These are phyloP conservation scores for Geopemphigus sp. DNA, from an alignment of 1,140 invertebrate species.

Conservation along the genomic window DNA sequence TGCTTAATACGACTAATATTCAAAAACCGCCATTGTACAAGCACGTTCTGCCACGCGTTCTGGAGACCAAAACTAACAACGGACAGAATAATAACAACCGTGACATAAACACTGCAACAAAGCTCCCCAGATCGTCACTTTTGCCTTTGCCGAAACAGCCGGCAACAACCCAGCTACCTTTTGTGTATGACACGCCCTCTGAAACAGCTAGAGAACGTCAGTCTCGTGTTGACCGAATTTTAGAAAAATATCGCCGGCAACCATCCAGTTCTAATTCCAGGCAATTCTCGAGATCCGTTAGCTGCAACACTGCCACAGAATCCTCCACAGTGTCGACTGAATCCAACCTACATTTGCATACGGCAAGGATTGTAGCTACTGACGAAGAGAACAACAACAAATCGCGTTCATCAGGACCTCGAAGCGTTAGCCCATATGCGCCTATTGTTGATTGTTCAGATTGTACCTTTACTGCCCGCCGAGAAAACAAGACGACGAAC, in stretches of 20 bases:
- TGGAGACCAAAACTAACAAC: slow-evolving; percentile 21
- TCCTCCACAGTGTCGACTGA: neutral
- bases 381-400: neutral
- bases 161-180: neutral
- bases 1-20: slow-evolving; percentile 34
- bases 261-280: slow-evolving; percentile 5
- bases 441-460: slow-evolving; percentile 15
- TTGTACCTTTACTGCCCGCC: neutral
- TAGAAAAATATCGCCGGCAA: slow-evolving; percentile 30
- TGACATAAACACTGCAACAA: neutral
- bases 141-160: neutral
- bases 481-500: neutral
- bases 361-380: neutral
- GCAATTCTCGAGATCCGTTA: slow-evolving; percentile 37
- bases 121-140: neutral
- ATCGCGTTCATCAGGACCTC: neutral
- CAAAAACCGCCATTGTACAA: slow-evolving; percentile 32
- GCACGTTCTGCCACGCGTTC: slow-evolving; percentile 15
- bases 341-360: neutral
- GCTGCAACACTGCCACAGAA: neutral
- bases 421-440: slow-evolving; percentile 32
- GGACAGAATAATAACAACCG: neutral
- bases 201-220: slow-evolving; percentile 13
- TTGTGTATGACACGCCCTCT: neutral
- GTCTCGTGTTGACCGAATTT: slow-evolving; percentile 15